A percentile compares a stretch with the other conserved stretches of the same genome.
Evolutionary conservation across 2,888 invertebrate species (phyloP).

Genomic region (Netelia melanura): DNA sequence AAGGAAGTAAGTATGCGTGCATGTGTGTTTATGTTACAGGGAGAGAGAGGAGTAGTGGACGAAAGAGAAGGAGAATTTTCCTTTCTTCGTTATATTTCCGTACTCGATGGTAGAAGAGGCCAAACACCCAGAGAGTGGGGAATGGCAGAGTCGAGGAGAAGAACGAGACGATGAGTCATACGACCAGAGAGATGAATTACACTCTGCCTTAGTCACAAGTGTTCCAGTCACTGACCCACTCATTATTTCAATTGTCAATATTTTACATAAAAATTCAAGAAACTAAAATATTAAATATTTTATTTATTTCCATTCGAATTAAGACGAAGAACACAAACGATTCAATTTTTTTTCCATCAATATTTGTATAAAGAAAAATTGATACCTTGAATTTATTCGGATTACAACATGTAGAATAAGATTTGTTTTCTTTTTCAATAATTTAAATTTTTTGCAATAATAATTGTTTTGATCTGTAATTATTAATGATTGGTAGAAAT

Average conservation of each 20-base stretch:
- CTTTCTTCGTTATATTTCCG: slow-evolving; percentile 59
- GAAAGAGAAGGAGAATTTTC: slow-evolving; percentile 46
- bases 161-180: slow-evolving; percentile 61
- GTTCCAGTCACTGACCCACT: slow-evolving; percentile 38
- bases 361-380: no score
- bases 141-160: slow-evolving; percentile 42
- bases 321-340: no score
- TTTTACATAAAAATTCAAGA: slow-evolving; percentile 1
- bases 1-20: slow-evolving; percentile 4
- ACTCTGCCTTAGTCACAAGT: slow-evolving; percentile 35
- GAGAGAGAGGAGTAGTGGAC: neutral
- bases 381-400: no score
- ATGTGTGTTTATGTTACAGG: slow-evolving; percentile 7
- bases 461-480: no score
- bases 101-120: slow-evolving; percentile 38
- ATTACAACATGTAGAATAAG: no score
- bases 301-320: neutral
- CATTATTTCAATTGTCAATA: slow-evolving; percentile 4
- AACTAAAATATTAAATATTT: neutral
- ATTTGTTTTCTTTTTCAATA: no score
- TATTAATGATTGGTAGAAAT: no score
- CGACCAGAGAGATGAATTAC: slow-evolving; percentile 47
- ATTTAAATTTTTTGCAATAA: no score
- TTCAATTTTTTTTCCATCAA: no score
- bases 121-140: neutral